Base-by-base conservation (phyloP, 2,113 vertebrate species). In the Tetrao urogallus region DNA sequence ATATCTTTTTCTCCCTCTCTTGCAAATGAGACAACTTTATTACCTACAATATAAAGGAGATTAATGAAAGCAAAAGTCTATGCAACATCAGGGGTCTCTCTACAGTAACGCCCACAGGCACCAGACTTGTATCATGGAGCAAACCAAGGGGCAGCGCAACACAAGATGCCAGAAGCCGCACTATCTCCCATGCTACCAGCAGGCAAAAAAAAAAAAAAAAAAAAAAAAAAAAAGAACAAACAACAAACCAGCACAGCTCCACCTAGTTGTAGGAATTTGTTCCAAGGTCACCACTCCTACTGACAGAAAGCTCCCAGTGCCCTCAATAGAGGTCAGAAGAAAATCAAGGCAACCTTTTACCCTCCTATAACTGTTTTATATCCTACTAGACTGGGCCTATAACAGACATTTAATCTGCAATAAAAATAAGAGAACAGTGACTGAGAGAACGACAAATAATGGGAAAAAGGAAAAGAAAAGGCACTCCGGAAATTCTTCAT, bases 141-240 rank as follows among this genome's bases (percentile, higher is more conserved):
- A 61, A 50, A 36, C 25, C 22, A 36, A 70, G 11, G n/a, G 42
- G 22, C 42, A 52, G 3, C 0, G 2, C 6, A 47, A 3, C 0
- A 1, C 4, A 52, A 10, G 21, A 21, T 22, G 12, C 32, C 0
- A 6, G 66, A 2, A 71, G 57, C 48, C 24, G 32, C 17, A 56
- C 18, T 42, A 56, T 9, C 13, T 82, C 76, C 71, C 63, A 13
- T 4, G 36, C 6, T 0, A 0, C 6, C 45, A 54, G 13, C 5
- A 18, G 6, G 45, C 38, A 58, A 43, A 40, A 42, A 24, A 48
- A 21, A 71, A 11, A 45, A 42, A 27, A 18, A 5, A 50, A 34
- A 58, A 43, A 40, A 42, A 27, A 48, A 21, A 71, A n/a, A n/a
- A n/a, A n/a, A n/a, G n/a, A n/a, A n/a, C n/a, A n/a, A n/a, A n/a